Evolutionary conservation across 2,113 vertebrate genomes (phyloP).

Genomic region (Scomber japonicus): DNA sequence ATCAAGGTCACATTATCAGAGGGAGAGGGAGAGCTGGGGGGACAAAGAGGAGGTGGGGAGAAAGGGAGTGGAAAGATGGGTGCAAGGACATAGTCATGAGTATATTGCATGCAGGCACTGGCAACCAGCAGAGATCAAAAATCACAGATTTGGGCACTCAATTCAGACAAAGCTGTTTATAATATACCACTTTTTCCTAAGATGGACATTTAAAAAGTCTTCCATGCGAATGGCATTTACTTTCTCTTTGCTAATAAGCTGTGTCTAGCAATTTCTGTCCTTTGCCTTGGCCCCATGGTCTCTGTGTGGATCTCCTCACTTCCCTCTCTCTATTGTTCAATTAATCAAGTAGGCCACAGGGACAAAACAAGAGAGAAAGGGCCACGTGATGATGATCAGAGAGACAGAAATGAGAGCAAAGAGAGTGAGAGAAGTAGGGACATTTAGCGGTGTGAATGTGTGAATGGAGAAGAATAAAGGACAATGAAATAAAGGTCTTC

Average conservation of each 20-base stretch:
- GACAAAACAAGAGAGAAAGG: constrained; percentile 48
- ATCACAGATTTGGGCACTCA: neutral
- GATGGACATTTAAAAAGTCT: neutral
- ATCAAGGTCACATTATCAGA: constrained; percentile 83
- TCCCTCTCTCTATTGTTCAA: constrained; percentile 54
- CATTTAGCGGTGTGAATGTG: neutral
- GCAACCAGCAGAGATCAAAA: constrained; percentile 27
- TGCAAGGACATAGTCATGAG: constrained; percentile 31
- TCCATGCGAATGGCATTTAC: neutral
- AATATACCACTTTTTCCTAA: neutral
- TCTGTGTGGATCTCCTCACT: constrained; percentile 40
- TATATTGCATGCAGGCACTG: constrained; percentile 45
- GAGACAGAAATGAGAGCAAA: neutral
- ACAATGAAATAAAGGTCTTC: neutral
- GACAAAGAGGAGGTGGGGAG: constrained; percentile 11
- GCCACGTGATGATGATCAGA: constrained; percentile 35
- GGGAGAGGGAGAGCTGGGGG: constrained; percentile 35
- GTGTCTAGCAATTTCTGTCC: constrained; percentile 24
- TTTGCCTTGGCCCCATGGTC: constrained; percentile 36
- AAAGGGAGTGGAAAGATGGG: constrained; percentile 26
- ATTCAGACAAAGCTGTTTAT: neutral
- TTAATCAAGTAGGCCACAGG: constrained; percentile 74
- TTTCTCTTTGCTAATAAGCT: neutral
- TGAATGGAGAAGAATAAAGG: constrained; percentile 1
- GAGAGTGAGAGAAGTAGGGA: neutral